Percentiles rank a stretch among this genome's conserved stretches.
Conservation (phyloP, 1,140 invertebrate species). For the Drosophila carrolli region DNA sequence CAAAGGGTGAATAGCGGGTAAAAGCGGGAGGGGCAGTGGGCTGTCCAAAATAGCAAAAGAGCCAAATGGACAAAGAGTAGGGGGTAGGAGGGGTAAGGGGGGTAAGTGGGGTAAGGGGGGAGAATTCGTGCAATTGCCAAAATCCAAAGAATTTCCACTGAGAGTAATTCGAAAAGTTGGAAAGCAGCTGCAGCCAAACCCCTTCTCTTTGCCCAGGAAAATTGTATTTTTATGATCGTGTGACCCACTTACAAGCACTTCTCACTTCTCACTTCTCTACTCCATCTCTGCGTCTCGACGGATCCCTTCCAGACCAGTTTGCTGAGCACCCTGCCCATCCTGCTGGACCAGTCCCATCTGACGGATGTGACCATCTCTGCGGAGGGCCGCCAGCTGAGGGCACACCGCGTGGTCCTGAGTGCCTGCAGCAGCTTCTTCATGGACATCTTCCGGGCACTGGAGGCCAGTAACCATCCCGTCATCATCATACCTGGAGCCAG, state of each 20-base stretch:
- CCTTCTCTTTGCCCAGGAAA: constrained; percentile 13
- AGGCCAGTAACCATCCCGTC: constrained; percentile 91
- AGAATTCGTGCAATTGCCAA: constrained; percentile 69
- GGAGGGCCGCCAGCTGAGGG: constrained; percentile 91
- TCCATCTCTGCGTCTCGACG: not conserved
- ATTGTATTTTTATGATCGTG: constrained; percentile 57
- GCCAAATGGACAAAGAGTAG: constrained; percentile 11
- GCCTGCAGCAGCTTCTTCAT: constrained; percentile 97
- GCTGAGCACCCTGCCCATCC: constrained; percentile 91
- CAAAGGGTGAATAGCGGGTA: constrained; percentile 19
- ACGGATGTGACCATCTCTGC: constrained; percentile 96
- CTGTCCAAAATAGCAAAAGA: constrained; percentile 69
- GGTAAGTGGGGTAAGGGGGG: no score
- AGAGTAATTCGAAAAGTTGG: constrained; percentile 53
- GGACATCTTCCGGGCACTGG: constrained; percentile 92
- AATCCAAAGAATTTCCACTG: constrained; percentile 76
- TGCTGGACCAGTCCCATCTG: constrained; percentile 93
- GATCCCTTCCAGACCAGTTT: constrained; percentile 88
- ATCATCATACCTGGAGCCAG: constrained; percentile 93
- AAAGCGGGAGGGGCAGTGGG: constrained; percentile 6
- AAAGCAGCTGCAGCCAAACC: constrained; percentile 64
- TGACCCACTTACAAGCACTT: constrained; percentile 38
- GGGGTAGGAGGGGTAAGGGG: not conserved
- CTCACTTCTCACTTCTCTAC: not conserved
- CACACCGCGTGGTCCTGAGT: constrained; percentile 94